Evolutionary conservation across 1,140 invertebrate genomes (phyloP).

Genomic region (Atta cephalotes): DNA sequence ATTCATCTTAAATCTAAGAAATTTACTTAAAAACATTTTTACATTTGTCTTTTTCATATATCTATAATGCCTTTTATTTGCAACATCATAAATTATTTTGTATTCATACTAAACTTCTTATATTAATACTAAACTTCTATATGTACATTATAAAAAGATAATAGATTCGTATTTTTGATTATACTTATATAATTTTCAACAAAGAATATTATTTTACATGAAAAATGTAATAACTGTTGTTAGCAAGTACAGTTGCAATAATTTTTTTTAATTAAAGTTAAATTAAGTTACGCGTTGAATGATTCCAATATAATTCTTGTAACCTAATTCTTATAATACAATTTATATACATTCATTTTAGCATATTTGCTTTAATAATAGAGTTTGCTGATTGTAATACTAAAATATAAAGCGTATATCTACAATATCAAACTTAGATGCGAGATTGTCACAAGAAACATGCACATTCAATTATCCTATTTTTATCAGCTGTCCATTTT

Average conservation of each 20-base stretch:
- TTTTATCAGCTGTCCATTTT: not conserved
- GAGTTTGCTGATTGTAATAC: not conserved
- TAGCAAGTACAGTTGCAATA: not conserved
- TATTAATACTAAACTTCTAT: conserved; percentile 1
- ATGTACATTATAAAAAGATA: conserved; percentile 29
- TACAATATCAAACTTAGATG: not conserved
- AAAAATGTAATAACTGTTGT: not conserved
- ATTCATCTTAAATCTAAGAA: conserved; percentile 16
- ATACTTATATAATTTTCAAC: conserved; percentile 35
- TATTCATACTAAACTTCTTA: not conserved
- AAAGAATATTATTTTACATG: not conserved
- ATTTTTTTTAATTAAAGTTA: not conserved
- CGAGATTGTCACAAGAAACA: not conserved
- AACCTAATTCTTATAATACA: conserved; percentile 21
- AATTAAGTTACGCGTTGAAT: not conserved
- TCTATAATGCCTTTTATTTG: conserved; percentile 18
- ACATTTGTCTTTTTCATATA: conserved; percentile 18
- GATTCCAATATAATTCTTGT: conserved; percentile 1
- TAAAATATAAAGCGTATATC: not conserved
- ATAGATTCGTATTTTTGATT: conserved; percentile 25
- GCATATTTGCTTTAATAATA: not conserved
- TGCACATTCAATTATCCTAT: not conserved
- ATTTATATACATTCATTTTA: conserved; percentile 49
- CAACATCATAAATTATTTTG: conserved; percentile 30
- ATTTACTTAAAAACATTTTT: conserved; percentile 32